Percentiles rank a stretch among this genome's conserved stretches.
Conservation (phyloP, 2,797 vertebrate species). For the Sparus aurata region DNA sequence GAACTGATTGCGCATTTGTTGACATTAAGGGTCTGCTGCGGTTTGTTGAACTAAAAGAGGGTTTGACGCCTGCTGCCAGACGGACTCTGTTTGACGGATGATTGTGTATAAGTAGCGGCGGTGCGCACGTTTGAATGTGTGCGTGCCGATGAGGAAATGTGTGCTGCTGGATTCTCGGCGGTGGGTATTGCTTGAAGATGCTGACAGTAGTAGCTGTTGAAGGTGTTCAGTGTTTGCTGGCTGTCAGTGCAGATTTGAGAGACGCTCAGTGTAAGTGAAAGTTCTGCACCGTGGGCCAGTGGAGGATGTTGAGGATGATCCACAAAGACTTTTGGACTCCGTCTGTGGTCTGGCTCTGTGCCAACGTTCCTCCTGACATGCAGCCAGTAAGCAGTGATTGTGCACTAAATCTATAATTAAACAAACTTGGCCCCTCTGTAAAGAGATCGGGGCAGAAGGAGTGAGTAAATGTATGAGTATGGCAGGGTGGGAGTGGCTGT, state of each 20-base stretch:
- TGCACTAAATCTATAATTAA: constrained; percentile 77
- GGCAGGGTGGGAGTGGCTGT: constrained; percentile 45
- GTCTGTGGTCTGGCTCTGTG: constrained; percentile 61
- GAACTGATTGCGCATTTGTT: constrained; percentile 49
- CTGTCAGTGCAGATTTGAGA: constrained; percentile 77
- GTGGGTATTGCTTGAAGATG: constrained; percentile 70
- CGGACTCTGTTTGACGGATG: constrained; percentile 54
- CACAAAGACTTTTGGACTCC: constrained; percentile 68
- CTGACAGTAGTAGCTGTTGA: constrained; percentile 74
- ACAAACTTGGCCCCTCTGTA: constrained; percentile 50
- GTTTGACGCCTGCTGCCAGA: constrained; percentile 63
- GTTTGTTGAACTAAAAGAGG: constrained; percentile 49
- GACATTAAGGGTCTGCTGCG: constrained; percentile 54
- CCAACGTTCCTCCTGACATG: constrained; percentile 58
- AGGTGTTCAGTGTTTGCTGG: constrained; percentile 78
- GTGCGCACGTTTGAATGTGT: constrained; percentile 1
- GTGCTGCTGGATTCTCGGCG: constrained; percentile 43
- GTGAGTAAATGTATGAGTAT: constrained; percentile 34
- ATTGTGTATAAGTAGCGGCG: constrained; percentile 39
- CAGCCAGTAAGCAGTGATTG: constrained; percentile 66
- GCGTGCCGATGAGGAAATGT: constrained; percentile 16
- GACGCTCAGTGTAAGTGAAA: constrained; percentile 75
- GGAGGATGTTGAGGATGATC: constrained; percentile 72
- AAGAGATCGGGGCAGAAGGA: constrained; percentile 46
- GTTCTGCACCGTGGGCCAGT: constrained; percentile 72